Evolutionary conservation across 2,888 invertebrate genomes (phyloP).

Genomic region (Cecidostiba fungosa): DNA sequence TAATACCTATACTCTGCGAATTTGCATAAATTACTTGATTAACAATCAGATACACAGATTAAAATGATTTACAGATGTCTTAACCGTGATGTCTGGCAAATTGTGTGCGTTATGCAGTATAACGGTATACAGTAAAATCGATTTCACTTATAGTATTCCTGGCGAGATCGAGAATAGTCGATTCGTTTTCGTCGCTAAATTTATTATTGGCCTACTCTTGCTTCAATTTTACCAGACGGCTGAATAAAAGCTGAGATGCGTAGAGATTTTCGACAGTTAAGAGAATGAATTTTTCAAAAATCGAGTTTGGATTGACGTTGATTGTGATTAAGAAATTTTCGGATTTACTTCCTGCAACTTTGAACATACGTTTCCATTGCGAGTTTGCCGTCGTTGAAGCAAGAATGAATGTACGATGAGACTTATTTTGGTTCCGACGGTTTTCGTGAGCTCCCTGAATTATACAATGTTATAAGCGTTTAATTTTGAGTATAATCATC

Average conservation of each 20-base stretch:
- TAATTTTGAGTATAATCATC: no score
- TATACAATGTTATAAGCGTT: no score
- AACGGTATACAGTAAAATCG: neutral
- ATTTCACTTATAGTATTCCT: neutral
- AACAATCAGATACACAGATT: no score
- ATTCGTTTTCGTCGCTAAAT: neutral
- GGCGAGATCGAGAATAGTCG: neutral
- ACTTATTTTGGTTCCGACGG: no score
- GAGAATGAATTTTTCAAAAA: constrained; percentile 12
- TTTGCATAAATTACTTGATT: no score
- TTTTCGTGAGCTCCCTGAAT: no score
- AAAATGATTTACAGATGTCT: no score
- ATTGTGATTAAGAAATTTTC: neutral
- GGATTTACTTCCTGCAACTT: neutral
- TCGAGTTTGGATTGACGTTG: neutral
- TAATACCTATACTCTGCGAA: no score
- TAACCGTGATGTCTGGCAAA: constrained; percentile 57
- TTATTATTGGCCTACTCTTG: neutral
- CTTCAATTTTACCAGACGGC: neutral
- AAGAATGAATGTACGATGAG: neutral
- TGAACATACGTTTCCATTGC: neutral
- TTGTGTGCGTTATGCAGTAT: constrained; percentile 67
- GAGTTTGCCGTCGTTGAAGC: neutral
- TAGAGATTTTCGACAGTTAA: neutral
- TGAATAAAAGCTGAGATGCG: neutral